Conservation (phyloP, 2,888 invertebrate species). For the Achlya flavicornis region DNA sequence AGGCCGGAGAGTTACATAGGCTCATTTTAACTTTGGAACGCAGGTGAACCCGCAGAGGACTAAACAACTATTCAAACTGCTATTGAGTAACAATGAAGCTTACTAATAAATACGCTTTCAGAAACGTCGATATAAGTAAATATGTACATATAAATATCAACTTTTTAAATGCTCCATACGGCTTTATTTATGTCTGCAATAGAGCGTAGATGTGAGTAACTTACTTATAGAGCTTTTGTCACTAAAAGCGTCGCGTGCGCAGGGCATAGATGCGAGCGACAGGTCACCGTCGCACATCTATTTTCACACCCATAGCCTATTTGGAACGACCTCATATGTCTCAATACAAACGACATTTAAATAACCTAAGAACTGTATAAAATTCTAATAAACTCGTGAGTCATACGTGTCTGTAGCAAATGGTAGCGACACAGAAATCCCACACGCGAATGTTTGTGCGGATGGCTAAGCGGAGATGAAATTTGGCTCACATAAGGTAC, state of each 20-base stretch:
- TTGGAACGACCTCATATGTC: slow-evolving; percentile 35
- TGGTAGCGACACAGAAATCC: not conserved
- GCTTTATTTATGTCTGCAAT: not conserved
- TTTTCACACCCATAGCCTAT: slow-evolving; percentile 31
- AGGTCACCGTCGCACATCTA: slow-evolving; percentile 36
- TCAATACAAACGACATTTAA: slow-evolving; percentile 33
- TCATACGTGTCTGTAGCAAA: not conserved
- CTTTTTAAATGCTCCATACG: too few species aligned
- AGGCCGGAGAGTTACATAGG: too few species aligned
- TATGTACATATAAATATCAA: too few species aligned
- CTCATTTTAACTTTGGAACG: too few species aligned
- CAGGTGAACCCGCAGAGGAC: too few species aligned
- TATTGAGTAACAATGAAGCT: too few species aligned
- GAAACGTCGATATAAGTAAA: too few species aligned
- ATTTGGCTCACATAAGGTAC: too few species aligned
- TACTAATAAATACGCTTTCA: too few species aligned
- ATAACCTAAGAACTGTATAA: slow-evolving; percentile 2
- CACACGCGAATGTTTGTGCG: not conserved
- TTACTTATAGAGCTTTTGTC: slow-evolving; percentile 10
- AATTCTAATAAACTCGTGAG: not conserved
- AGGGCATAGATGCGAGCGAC: slow-evolving; percentile 22
- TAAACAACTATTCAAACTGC: too few species aligned
- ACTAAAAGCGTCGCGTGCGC: slow-evolving; percentile 8
- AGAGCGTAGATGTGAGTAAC: not conserved
- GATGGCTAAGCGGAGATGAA: too few species aligned